Evolutionary conservation across 2,797 vertebrate genomes (phyloP), one percentile per base, ranked within the genome.

Genomic region (Austrolebias charrua): DNA sequence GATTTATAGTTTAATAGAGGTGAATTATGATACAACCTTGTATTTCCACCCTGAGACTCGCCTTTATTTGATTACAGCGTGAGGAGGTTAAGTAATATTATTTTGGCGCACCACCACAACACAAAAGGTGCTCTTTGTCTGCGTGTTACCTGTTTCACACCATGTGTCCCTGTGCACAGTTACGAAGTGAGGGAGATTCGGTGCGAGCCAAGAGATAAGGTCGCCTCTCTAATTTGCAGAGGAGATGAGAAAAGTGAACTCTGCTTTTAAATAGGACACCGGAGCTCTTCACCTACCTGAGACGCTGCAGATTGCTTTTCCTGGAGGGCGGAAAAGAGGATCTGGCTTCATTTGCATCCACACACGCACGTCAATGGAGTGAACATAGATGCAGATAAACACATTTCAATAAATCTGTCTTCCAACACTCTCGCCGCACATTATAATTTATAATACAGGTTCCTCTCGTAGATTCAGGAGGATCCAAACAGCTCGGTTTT

Each of bases 221-320:
- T 88, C 77, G 57, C 73, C 9, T 82, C 88, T 83, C 79, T 89
- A 87, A 89, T 89, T 90, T 87, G 74, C 83, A 75, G 82, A 64
- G 43, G 75, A 83, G 87, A 88, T 89, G 86, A 87, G 85, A 80
- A 82, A 85, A 80, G 77, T 81, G 83, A 88, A 83, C 86, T 80
- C 15, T 76, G 71, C 82, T 88, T 86, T 88, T 84, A 84, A 88
- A 85, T 83, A 87, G 84, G 82, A 80, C 84, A 76, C 62, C 60
- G 52, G 76, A 79, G 76, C 79, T 81, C 81, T 78, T 89, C 83
- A 89, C 80, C 83, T 81, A 79, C 74, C 69, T 38, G 67, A 81
- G 74, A 81, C 69, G 50, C 71, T 49, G 66, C 74, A 83, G 85
- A 89, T 85, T 87, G 82, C 79, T 90, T 84, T 79, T 80, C 60